Evolutionary conservation across 2,113 vertebrate genomes (phyloP).

Genomic region (Anas platyrhynchos): DNA sequence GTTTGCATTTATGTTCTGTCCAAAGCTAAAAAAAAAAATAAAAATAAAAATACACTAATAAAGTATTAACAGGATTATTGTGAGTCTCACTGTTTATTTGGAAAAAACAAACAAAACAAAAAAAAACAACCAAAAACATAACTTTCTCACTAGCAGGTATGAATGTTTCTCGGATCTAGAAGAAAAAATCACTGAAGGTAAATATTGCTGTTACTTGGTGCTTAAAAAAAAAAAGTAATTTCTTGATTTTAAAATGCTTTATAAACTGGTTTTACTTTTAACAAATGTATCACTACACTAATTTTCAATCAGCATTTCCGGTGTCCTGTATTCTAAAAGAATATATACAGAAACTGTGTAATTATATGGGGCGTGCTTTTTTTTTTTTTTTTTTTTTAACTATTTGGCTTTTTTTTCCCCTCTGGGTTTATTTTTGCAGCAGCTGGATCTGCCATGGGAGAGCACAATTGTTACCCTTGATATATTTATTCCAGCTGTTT

Average conservation of each 20-base stretch:
- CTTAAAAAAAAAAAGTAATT: not conserved
- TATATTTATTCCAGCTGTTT: conserved; percentile 68
- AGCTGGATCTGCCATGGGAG: conserved; percentile 50
- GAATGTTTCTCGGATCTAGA: not conserved
- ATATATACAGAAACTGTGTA: not conserved
- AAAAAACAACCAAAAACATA: not conserved
- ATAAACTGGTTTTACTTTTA: not conserved
- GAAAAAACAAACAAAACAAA: not conserved
- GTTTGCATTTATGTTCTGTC: conserved; percentile 92
- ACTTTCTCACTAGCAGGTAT: not conserved
- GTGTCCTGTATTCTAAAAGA: not conserved
- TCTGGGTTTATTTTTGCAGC: not conserved
- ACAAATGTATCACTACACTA: not conserved
- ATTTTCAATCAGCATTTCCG: not conserved
- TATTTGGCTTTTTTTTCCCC: not conserved
- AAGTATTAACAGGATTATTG: conserved; percentile 89
- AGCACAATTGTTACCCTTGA: conserved; percentile 48
- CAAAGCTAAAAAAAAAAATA: conserved; percentile 70
- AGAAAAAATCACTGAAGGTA: not conserved
- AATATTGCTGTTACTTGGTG: not conserved
- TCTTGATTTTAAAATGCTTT: not conserved
- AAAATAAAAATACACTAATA: conserved; percentile 91
- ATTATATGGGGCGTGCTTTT: not conserved
- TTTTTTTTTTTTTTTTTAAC: not conserved
- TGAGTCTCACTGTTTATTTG: conserved; percentile 49